phyloP scores from a whole-genome alignment of 2,113 vertebrate genomes.

The Ceuthmochares aereus region DNA sequence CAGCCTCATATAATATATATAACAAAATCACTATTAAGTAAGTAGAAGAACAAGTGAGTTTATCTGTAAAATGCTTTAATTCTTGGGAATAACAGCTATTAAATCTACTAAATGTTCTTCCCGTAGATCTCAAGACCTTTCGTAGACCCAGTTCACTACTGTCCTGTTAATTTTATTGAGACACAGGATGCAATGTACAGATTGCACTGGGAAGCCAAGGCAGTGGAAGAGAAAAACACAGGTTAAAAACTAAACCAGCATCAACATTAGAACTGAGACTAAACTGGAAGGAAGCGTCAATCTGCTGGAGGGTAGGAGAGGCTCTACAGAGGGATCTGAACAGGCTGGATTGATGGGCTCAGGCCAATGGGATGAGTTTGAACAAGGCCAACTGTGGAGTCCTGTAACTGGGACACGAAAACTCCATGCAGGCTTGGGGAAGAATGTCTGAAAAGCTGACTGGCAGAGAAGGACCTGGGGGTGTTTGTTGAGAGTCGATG shows the following conservation, averaged over 20 bases:
- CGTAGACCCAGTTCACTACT: fast-evolving
- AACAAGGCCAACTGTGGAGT: too few relatives aligned
- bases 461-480: too few relatives aligned
- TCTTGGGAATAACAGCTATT: background rate
- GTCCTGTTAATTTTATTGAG: background rate
- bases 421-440: too few relatives aligned
- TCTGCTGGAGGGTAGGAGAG: too few relatives aligned
- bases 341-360: too few relatives aligned
- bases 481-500: too few relatives aligned
- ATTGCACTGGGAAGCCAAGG: background rate
- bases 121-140: background rate
- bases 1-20: background rate
- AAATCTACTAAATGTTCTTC: background rate
- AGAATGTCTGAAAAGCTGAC: too few relatives aligned
- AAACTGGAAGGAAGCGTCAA: too few relatives aligned
- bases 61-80: background rate
- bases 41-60: background rate
- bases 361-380: too few relatives aligned
- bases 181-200: background rate
- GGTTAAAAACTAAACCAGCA: background rate
- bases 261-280: background rate
- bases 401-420: too few relatives aligned
- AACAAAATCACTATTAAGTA: background rate
- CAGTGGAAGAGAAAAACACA: background rate
- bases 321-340: too few relatives aligned